A percentile compares a stretch with the other conserved stretches of the same genome.
Conservation (phyloP, 2,113 vertebrate genomes). For the Cottus gobio region DNA sequence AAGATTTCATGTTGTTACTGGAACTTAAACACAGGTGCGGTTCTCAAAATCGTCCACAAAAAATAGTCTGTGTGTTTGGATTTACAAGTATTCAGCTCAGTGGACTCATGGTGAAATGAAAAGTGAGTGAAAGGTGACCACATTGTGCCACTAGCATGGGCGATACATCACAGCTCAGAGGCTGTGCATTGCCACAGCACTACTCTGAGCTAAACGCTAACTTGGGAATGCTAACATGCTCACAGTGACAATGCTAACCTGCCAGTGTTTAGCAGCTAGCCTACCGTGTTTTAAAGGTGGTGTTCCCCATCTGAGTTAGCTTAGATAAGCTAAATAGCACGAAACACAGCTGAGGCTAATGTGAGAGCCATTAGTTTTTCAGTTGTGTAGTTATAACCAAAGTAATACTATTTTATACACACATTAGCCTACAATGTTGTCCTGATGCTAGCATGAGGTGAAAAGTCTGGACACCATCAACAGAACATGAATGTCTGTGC, state of each 20-base stretch:
- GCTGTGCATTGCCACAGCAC: no score
- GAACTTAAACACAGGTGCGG: conserved; percentile 15
- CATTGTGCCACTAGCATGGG: background rate
- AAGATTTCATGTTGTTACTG: conserved; percentile 40
- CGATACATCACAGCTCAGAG: background rate
- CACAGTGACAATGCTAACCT: background rate
- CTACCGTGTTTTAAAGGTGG: background rate
- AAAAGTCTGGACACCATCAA: background rate
- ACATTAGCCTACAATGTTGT: background rate
- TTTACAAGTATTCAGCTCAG: background rate
- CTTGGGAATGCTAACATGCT: background rate
- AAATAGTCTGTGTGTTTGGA: background rate
- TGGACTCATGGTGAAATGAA: background rate
- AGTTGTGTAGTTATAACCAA: background rate
- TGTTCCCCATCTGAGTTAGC: background rate
- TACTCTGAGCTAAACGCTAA: background rate
- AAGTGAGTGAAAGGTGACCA: background rate
- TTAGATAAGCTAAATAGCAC: background rate
- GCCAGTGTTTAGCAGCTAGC: background rate
- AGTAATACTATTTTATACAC: background rate
- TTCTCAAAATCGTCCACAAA: conserved; percentile 7
- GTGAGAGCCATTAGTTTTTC: background rate
- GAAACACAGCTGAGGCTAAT: background rate
- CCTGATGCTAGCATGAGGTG: background rate
- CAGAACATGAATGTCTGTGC: background rate